Base-by-base conservation (phyloP, 2,888 invertebrate genomes). In the Scaptomyza cyrtandrae region DNA sequence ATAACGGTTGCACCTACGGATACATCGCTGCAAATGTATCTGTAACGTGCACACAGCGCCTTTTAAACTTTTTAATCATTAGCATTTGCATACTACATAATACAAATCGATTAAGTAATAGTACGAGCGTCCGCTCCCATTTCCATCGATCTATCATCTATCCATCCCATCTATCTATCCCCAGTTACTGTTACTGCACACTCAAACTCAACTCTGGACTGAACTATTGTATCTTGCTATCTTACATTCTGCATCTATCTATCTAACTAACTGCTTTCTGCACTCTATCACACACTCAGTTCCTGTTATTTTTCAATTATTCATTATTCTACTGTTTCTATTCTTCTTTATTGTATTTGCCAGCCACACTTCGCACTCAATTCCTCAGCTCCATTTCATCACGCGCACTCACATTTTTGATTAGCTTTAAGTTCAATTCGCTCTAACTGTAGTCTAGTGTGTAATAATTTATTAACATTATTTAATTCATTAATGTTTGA, bases 271-370 rank as follows among this genome's bases (percentile, higher is more conserved):
- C 55, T 65, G 45, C 55, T 77, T 71, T 71, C 71, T 71, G 80
- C 76, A 75, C 68, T 72, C 16, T 10, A 16, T 16, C 41, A 41
- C 49, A 33, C 65, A 52, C 57, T 50, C 67, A 59, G 62, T 76
- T 80, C 49, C 85, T 70, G 83, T 84, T 84, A 81, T 63, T 78
- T 89, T 86, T 83, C 89, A 83, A 87, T 87, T 86, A 89, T 69
- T 67, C 71, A 71, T 69, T 52, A 58, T 58, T 61, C 71, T 73
- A 44, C 65, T 57, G 33, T 3, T 24, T 37, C 46, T 37, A 11
- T 27, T 50, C 49, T 54, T 16, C 13, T 55, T 52, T 13, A 9
- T 7, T 55, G 31, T 64, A 57, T 50, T 52, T 14, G 39, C 37
- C 57, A 41, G 55, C 27, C 31, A 59, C 57, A 52, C 63, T 68